Base-by-base conservation (phyloP, 2,113 vertebrate genomes). In the Sclerurus mexicanus region DNA sequence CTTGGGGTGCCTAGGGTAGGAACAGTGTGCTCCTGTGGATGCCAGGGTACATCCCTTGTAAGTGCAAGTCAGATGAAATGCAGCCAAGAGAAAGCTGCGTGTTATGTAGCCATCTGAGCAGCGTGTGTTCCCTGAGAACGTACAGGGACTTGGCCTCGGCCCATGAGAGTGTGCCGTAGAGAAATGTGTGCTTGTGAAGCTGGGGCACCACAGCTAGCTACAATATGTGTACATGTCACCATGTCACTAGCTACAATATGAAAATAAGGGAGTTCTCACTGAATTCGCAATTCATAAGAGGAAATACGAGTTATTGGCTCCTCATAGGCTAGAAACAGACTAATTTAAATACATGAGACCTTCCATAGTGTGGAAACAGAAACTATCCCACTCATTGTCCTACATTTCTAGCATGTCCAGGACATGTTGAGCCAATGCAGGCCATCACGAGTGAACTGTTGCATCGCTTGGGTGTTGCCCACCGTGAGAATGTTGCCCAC, bases 161-260 rank as follows among this genome's bases (percentile, higher is more conserved):
- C 14, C 58, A 25, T 8, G 30, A 7, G 35, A 77, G 10, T 0
- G 0, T 58, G 63, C 49, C 5, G 0, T 56, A 4, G n/a, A 30
- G 39, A 80, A 87, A 44, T 17, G 8, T 80, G 35, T 13, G 8
- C 47, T 63, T 58, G 33, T n/a, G 31, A 79, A 87, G 17, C 35
- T 58, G 35, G 47, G 14, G 25, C n/a, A 71, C 42, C 53, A 25
- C 56, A 39, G 30, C 23, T 67, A 37, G 24, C 52, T 67, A 39
- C 72, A 74, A 14, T 30, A 62, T 40, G 37, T 62, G 25, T 39
- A 63, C 28, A 14, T 9, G 39, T 63, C 28, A 42, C 25, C 28
- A 14, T 14, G 39, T 63, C 28, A 42, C 25, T 71, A 44, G 27
- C 44, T 71, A 20, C 35, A 42, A 37, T 71, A 39, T 12, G 35